phyloP scores from a whole-genome alignment of 1,140 invertebrate genomes.

The Trichoplusia ni region DNA sequence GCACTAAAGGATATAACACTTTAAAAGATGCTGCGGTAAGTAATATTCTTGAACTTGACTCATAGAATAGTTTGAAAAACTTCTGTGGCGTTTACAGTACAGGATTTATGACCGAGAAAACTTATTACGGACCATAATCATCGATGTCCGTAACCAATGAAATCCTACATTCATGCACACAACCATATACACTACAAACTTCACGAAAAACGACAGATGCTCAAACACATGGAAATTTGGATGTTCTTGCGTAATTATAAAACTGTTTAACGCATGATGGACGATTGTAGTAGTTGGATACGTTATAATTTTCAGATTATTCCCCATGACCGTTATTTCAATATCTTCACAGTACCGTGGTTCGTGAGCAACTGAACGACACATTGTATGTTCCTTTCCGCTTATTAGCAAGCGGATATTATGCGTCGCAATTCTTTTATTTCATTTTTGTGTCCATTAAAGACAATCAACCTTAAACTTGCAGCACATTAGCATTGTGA shows the following conservation, averaged over 20 bases:
- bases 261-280: neutral
- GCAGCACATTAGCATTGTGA: no score
- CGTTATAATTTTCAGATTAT: neutral
- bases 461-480: no score
- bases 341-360: neutral
- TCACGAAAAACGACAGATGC: neutral
- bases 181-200: neutral
- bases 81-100: no score
- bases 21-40: constrained; percentile 77
- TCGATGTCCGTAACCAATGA: neutral
- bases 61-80: no score
- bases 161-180: neutral
- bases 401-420: no score
- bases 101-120: no score
- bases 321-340: neutral
- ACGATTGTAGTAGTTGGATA: neutral
- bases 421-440: neutral
- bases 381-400: no score
- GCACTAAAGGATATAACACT: constrained; percentile 77
- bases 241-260: neutral
- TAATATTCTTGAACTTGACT: no score
- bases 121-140: neutral
- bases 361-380: neutral
- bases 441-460: no score
- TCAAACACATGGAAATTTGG: neutral